These are phyloP conservation scores for Pogonophryne albipinna DNA, from an alignment of 2,797 vertebrate species.

Conservation along the genomic window DNA sequence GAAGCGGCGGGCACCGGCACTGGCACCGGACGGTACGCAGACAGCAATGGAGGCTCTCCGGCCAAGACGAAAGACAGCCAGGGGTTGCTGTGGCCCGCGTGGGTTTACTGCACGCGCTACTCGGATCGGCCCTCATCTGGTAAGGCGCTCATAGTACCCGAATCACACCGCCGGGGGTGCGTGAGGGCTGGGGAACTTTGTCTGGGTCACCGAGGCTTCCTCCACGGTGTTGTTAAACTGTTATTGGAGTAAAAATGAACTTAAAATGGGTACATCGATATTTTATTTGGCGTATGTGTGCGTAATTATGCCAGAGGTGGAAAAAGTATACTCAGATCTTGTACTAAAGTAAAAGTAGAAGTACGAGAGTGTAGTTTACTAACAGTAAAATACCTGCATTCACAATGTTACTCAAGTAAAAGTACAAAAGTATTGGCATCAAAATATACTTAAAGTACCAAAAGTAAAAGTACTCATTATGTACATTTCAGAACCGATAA, in stretches of 20 bases:
- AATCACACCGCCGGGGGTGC: slow-evolving; percentile 2
- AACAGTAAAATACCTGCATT: too few relatives aligned
- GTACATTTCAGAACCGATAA: not conserved
- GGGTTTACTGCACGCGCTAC: slow-evolving; percentile 98
- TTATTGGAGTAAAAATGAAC: not conserved
- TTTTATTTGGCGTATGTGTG: not conserved
- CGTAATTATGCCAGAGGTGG: too few relatives aligned
- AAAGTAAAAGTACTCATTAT: not conserved
- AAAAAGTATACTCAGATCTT: too few relatives aligned
- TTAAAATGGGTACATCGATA: not conserved
- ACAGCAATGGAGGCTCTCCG: slow-evolving; percentile 87
- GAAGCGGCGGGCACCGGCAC: slow-evolving; percentile 77
- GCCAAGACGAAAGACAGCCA: slow-evolving; percentile 87
- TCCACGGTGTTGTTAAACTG: not conserved
- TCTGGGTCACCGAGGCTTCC: not conserved
- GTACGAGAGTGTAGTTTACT: too few relatives aligned
- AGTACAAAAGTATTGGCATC: too few relatives aligned
- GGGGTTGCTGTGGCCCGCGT: slow-evolving; percentile 94
- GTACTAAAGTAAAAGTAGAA: too few relatives aligned
- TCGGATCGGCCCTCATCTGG: slow-evolving; percentile 98
- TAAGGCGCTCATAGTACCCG: slow-evolving; percentile 86
- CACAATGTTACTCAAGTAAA: too few relatives aligned
- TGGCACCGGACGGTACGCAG: slow-evolving; percentile 86
- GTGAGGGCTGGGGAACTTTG: not conserved
- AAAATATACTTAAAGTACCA: too few relatives aligned